Percentiles rank a stretch among this genome's conserved stretches.
phyloP scores from a whole-genome alignment of 2,797 vertebrate species.

The Hafferia zeledoni region DNA sequence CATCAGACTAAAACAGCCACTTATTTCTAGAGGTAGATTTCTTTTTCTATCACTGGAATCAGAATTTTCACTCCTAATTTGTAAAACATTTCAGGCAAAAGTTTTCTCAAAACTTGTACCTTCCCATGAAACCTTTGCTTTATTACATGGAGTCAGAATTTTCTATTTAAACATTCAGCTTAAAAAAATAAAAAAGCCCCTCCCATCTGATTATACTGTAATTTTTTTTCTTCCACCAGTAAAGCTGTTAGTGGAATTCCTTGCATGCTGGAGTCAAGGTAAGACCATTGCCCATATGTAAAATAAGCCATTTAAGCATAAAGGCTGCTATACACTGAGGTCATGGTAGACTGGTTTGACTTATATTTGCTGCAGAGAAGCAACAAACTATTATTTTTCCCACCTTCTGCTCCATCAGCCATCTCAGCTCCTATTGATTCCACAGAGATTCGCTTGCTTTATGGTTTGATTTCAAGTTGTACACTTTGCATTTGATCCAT shows the following conservation, averaged over 20 bases:
- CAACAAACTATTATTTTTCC: conserved; percentile 24
- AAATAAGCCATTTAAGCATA: not conserved
- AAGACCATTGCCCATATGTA: not conserved
- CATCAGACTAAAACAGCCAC: not conserved
- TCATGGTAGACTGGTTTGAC: not conserved
- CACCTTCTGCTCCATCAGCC: conserved; percentile 18
- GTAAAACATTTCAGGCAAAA: not conserved
- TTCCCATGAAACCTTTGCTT: not conserved
- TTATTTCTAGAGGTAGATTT: not conserved
- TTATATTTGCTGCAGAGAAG: not conserved
- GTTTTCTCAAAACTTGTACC: not conserved
- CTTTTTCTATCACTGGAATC: not conserved
- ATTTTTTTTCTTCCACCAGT: not conserved
- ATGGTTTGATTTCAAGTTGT: not conserved
- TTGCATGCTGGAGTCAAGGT: not conserved
- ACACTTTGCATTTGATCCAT: not conserved
- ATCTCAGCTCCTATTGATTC: conserved; percentile 28
- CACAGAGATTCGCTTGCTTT: not conserved
- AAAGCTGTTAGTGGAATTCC: not conserved
- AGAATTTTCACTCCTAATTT: not conserved
- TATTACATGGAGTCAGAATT: not conserved
- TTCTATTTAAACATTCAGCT: not conserved
- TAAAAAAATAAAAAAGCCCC: not conserved
- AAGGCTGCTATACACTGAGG: not conserved
- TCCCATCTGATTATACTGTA: not conserved